Conservation (phyloP, 2,888 invertebrate species). For the Eledona agricola region DNA sequence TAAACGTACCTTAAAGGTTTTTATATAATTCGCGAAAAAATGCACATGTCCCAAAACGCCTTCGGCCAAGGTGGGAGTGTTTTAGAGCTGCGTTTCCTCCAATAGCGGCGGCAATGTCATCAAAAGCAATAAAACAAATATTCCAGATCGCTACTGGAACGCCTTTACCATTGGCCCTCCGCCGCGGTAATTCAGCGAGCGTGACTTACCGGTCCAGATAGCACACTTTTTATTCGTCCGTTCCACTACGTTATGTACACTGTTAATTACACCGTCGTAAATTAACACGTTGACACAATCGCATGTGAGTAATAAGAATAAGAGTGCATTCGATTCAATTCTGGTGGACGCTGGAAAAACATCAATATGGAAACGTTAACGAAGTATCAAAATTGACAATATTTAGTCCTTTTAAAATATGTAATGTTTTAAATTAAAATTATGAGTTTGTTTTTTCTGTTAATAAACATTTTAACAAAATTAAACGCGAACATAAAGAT, state of each 20-base stretch:
- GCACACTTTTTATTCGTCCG: slow-evolving; percentile 20
- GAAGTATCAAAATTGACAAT: too few relatives aligned
- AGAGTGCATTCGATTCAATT: too few relatives aligned
- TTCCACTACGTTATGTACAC: slow-evolving; percentile 10
- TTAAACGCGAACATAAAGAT: too few relatives aligned
- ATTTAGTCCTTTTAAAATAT: too few relatives aligned
- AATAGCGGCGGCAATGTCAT: slow-evolving; percentile 52
- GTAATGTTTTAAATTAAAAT: too few relatives aligned
- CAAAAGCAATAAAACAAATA: slow-evolving; percentile 54
- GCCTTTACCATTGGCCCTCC: slow-evolving; percentile 45
- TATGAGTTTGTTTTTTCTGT: too few relatives aligned
- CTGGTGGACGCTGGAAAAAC: too few relatives aligned
- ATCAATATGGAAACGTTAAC: too few relatives aligned
- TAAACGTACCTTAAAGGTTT: too few relatives aligned
- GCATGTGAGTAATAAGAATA: slow-evolving; percentile 20
- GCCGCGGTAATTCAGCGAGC: slow-evolving; percentile 34
- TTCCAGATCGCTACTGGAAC: slow-evolving; percentile 44
- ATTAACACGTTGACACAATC: slow-evolving; percentile 24
- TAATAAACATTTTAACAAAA: too few relatives aligned
- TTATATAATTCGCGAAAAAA: not conserved
- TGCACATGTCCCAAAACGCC: slow-evolving; percentile 20
- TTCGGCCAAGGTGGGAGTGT: slow-evolving; percentile 48
- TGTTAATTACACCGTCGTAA: slow-evolving; percentile 20
- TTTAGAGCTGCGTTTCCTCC: slow-evolving; percentile 45
- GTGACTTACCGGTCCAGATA: slow-evolving; percentile 49